Base-by-base conservation (phyloP, 2,113 vertebrate genomes). In the Catharus minimus region DNA sequence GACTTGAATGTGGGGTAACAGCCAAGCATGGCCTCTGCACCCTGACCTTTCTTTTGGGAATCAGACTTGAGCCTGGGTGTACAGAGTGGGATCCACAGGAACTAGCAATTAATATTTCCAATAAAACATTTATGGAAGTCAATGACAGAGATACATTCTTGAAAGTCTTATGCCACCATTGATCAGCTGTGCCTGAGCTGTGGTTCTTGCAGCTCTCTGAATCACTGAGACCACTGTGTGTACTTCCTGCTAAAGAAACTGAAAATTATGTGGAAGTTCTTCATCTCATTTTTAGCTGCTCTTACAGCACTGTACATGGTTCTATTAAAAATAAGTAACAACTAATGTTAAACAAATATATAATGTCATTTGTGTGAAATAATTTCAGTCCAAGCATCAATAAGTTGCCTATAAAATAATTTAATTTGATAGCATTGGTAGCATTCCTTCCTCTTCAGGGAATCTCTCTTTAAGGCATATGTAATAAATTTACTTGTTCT, bases 401-500 rank as follows among this genome's bases (percentile, higher is more conserved):
- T 92, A 88, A 49, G 23, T 75, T 95, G 78, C 41, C 75, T 90
- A 10, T 92, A 89, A 93, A 94, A 81, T 76, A 92, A 93, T 91
- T 95, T 91, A 50, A 39, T 95, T 90, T 52, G n/a, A n/a, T 68
- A n/a, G 11, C 36, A 36, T 36, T 66, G 61, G 43, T 91, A 91
- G 76, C 65, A 82, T 81, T 95, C 58, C 66, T 90, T 88, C 60
- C 43, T 92, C 88, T 93, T 95, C 94, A 67, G 61, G 74, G 90
- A 93, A 92, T 82, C 69, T 76, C 67, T 85, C 82, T 82, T 94
- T 92, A 88, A 94, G 84, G 44, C 68, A 1, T 92, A 86, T 89
- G 88, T 69, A 72, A 91, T 95, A 88, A 92, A 95, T 92, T 91
- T 90, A 81, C 86, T 96, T 88, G 30, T 27, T 95, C 83, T 91